Evolutionary conservation across 2,113 vertebrate genomes (phyloP).

Genomic region (Bagarius yarrelli): DNA sequence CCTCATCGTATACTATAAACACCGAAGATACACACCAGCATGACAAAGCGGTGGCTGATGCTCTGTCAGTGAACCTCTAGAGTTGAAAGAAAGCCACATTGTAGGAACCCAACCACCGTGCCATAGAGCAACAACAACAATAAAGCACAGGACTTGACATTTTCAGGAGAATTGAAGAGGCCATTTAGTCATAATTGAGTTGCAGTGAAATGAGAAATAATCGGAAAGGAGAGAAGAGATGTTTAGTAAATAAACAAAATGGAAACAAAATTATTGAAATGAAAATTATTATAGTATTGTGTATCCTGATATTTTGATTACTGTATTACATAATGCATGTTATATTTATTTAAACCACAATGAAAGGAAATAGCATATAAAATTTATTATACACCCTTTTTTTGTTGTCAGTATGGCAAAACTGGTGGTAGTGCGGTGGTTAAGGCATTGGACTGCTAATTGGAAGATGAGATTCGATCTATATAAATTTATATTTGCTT

Average conservation of each 20-base stretch:
- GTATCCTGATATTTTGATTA: too few species aligned
- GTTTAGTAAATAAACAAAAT: background rate
- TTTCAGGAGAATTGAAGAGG: conserved; percentile 13
- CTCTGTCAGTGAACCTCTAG: conserved; percentile 44
- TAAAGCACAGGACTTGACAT: conserved; percentile 11
- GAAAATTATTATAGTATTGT: too few species aligned
- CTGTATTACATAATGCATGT: background rate
- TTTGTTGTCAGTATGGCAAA: background rate
- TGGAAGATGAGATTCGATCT: too few species aligned
- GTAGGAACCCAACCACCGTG: conserved; percentile 45
- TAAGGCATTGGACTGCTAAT: too few species aligned
- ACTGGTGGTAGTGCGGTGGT: background rate
- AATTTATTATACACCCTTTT: background rate
- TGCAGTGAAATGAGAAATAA: background rate
- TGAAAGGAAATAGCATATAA: too few species aligned
- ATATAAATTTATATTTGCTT: too few species aligned
- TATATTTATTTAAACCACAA: too few species aligned
- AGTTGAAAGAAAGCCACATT: conserved; percentile 48
- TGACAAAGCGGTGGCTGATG: conserved; percentile 22
- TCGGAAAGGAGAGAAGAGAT: background rate
- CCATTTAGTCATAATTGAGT: background rate
- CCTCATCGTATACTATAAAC: conserved; percentile 46
- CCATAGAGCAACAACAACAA: conserved; percentile 40
- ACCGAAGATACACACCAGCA: conserved; percentile 37
- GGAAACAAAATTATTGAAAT: too few species aligned